Evolutionary conservation across 1,140 invertebrate genomes (phyloP), one percentile per base, ranked within the genome.

Genomic region (Drosophila trapezifrons): DNA sequence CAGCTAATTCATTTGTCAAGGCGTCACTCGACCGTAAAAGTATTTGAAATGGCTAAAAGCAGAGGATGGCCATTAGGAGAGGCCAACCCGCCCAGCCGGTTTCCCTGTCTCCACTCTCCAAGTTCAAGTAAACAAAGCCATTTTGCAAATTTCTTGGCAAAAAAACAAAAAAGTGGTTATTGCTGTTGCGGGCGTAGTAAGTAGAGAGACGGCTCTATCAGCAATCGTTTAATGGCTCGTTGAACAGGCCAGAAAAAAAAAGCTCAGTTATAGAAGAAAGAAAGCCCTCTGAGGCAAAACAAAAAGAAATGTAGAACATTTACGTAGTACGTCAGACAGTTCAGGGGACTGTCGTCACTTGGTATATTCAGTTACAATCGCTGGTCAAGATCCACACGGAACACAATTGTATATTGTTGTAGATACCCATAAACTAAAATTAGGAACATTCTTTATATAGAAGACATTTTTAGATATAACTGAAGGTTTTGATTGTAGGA

Each of bases 191-290:
- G 73, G 73, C 66, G 71, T 65, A 58, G 32, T 71, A 40, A 69
- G 22, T 59, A 56, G 38, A 38, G 64, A 47, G 67, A 29, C 38
- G 67, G 66, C 75, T 78, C 52, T 76, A 86, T 82, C 82, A 86
- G 65, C 78, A 86, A 86, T 81, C 74, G 83, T 86, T 86, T 78
- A 86, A 86, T 66, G 82, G 78, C 75, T 86, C 82, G 82, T 85
- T 85, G 78, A 63, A 54, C 82, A 85, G 67, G n/a, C 32, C 47
- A 65, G 29, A 52, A 76, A 83, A 78, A 47, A 49, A 65, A 64
- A 69, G 10, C 17, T 35, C 47, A 58, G 54, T 73, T 85, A 60
- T 70, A 51, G 45, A 49, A 64, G 69, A 80, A 59, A 75, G 65
- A 85, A 63, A 78, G 65, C 58, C 52, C 51, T 32, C 12, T n/a